Percentiles rank a stretch among this genome's conserved stretches.
These are phyloP conservation scores for Thinocorus orbignyianus DNA, from an alignment of 2,113 vertebrate genomes.

Conservation along the genomic window DNA sequence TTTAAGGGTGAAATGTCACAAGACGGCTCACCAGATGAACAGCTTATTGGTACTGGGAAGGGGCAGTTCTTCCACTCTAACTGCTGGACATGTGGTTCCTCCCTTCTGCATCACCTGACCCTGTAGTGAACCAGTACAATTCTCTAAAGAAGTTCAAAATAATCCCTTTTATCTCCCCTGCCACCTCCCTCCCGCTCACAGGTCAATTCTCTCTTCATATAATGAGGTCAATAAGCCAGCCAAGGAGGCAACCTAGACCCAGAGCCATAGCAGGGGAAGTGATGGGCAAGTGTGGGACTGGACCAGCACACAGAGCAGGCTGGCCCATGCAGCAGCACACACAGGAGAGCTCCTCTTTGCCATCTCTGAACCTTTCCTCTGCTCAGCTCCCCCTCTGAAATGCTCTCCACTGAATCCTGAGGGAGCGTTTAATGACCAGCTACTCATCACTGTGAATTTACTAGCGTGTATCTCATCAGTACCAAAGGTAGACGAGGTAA, in stretches of 20 bases:
- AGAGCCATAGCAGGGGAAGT: not conserved
- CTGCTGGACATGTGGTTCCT: not conserved
- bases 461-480: not conserved
- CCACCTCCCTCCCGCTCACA: not conserved
- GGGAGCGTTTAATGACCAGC: not conserved
- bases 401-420: not conserved
- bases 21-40: not conserved
- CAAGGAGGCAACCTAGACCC: not conserved
- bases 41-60: not conserved
- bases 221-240: not conserved
- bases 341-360: not conserved
- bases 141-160: not conserved
- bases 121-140: not conserved
- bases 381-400: not conserved
- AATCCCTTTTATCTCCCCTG: not conserved
- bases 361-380: not conserved
- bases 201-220: not conserved
- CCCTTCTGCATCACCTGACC: not conserved
- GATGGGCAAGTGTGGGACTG: not conserved
- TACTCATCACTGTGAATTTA: not conserved
- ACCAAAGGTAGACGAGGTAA: not conserved
- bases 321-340: not conserved
- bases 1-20: not conserved
- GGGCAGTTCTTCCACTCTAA: not conserved
- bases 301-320: fast-evolving